Evolutionary conservation across 2,888 invertebrate genomes (phyloP).

Genomic region (Boloria selene): DNA sequence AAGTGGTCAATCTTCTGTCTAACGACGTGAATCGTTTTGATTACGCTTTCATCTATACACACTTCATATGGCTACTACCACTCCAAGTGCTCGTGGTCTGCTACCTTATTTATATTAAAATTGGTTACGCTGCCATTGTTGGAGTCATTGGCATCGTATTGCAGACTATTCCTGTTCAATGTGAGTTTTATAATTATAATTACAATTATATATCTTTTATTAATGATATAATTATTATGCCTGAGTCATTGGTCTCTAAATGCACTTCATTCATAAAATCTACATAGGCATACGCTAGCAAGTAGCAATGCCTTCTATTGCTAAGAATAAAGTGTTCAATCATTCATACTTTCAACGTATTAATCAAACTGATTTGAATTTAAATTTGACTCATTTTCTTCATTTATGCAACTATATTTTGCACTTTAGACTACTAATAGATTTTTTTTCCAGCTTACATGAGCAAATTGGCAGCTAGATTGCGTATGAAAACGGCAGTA

Average conservation of each 20-base stretch:
- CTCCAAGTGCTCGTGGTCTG: conserved; percentile 85
- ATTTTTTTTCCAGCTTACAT: conserved; percentile 78
- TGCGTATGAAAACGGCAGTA: conserved; percentile 90
- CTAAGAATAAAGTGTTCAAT: too few relatives aligned
- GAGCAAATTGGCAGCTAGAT: conserved; percentile 84
- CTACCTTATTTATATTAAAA: conserved; percentile 89
- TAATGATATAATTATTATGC: too few relatives aligned
- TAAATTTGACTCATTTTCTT: background rate
- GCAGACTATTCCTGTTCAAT: conserved; percentile 92
- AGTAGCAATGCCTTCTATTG: too few relatives aligned
- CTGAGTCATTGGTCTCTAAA: too few relatives aligned
- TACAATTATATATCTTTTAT: too few relatives aligned
- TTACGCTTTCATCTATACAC: conserved; percentile 90
- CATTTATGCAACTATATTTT: background rate
- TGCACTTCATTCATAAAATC: too few relatives aligned
- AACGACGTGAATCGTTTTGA: conserved; percentile 97
- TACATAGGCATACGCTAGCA: too few relatives aligned
- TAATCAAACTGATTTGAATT: background rate
- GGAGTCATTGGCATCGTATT: conserved; percentile 90
- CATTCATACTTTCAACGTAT: too few relatives aligned
- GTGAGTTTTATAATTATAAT: conserved; percentile 63
- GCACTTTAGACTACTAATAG: background rate
- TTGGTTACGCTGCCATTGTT: conserved; percentile 87
- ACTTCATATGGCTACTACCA: conserved; percentile 95
- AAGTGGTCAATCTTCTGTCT: conserved; percentile 95